phyloP scores from a whole-genome alignment of 2,888 invertebrate genomes.

The Noctua comes region DNA sequence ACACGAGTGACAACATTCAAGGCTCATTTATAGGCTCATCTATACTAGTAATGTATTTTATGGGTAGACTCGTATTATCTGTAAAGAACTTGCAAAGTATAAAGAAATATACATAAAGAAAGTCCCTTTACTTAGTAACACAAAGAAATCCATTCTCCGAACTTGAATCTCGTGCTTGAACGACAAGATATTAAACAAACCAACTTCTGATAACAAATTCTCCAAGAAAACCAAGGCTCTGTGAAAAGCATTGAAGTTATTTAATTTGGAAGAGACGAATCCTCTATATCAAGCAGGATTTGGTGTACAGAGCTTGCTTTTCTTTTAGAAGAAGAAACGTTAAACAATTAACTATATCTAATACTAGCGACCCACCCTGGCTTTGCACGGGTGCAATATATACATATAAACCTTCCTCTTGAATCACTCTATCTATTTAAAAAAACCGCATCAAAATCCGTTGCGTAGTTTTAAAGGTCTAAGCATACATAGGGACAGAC shows the following conservation, averaged over 20 bases:
- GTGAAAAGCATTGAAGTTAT: background rate
- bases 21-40: too few relatives aligned
- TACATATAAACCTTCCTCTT: too few relatives aligned
- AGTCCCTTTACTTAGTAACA: background rate
- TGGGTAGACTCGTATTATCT: background rate
- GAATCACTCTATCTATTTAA: too few relatives aligned
- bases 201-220: slow-evolving; percentile 8
- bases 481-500: too few relatives aligned
- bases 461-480: too few relatives aligned
- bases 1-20: too few relatives aligned
- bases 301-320: background rate
- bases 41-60: too few relatives aligned
- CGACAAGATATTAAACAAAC: background rate
- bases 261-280: background rate
- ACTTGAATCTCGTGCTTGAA: background rate
- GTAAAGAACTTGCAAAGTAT: background rate
- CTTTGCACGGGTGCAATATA: too few relatives aligned
- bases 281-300: background rate
- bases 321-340: background rate
- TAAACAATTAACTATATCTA: background rate
- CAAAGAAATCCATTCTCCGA: background rate
- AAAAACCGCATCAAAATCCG: too few relatives aligned
- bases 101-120: background rate
- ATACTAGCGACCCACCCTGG: too few relatives aligned
- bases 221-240: background rate